phyloP scores from a whole-genome alignment of 2,797 vertebrate species.

The Neomorphus geoffroyi region DNA sequence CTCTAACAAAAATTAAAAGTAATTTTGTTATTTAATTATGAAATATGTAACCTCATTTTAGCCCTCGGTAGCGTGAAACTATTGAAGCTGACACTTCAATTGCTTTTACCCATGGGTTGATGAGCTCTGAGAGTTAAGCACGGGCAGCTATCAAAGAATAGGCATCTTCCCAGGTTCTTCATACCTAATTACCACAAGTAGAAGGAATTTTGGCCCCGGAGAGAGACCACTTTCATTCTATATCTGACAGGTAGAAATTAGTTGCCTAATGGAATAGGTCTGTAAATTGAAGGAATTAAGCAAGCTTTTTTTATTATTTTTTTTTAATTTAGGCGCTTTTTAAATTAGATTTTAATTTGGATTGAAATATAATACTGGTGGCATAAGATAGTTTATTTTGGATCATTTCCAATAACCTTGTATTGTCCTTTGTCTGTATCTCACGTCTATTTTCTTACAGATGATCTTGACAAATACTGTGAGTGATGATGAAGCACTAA shows the following conservation, averaged over 20 bases:
- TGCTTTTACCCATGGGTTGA: conserved; percentile 47
- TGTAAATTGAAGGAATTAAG: conserved; percentile 78
- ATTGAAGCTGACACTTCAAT: conserved; percentile 61
- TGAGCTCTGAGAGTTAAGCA: conserved; percentile 53
- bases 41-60: conserved; percentile 65
- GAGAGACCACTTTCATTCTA: conserved; percentile 79
- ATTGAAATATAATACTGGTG: conserved; percentile 56
- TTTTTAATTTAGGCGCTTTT: conserved; percentile 71
- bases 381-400: conserved; percentile 32
- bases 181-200: conserved; percentile 82
- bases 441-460: not conserved
- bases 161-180: conserved; percentile 63
- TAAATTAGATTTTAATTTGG: conserved; percentile 82
- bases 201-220: conserved; percentile 75
- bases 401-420: conserved; percentile 37
- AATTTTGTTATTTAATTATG: conserved; percentile 73
- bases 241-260: conserved; percentile 90
- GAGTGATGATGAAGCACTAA: not conserved
- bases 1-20: conserved; percentile 59
- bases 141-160: conserved; percentile 41
- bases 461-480: not conserved
- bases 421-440: not conserved
- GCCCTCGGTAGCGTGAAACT: not conserved
- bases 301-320: conserved; percentile 78
- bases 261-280: conserved; percentile 83